phyloP scores from a whole-genome alignment of 2,888 invertebrate genomes.

The Drosophila tripunctata region DNA sequence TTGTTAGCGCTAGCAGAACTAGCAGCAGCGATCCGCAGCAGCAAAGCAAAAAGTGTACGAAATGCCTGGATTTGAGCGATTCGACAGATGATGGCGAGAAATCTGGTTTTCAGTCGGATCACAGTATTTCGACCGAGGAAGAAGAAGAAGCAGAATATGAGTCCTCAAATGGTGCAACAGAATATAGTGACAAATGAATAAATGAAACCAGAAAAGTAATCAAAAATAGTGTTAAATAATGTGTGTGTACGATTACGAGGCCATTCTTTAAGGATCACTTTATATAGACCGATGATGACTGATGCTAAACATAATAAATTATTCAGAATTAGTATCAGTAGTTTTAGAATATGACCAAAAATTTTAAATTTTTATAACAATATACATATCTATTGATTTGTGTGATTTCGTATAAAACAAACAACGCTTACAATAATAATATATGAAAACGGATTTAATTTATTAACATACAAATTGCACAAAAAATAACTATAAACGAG shows the following conservation, averaged over 20 bases:
- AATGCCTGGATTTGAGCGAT: conserved; percentile 77
- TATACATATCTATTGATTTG: conserved; percentile 31
- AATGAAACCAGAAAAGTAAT: too few species aligned
- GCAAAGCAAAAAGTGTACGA: conserved; percentile 81
- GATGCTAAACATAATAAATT: conserved; percentile 39
- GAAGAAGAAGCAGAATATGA: conserved; percentile 48
- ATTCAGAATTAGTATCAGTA: conserved; percentile 32
- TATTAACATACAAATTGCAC: conserved; percentile 29
- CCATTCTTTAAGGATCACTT: conserved; percentile 36
- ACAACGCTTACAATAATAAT: conserved; percentile 42
- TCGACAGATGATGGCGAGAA: conserved; percentile 64
- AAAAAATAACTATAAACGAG: conserved; percentile 1
- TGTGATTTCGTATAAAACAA: conserved; percentile 42
- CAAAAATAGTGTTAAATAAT: conserved; percentile 9
- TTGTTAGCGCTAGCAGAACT: conserved; percentile 79
- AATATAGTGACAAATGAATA: conserved; percentile 74
- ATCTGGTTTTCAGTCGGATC: conserved; percentile 76
- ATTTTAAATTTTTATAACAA: conserved; percentile 47
- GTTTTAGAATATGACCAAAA: conserved; percentile 50
- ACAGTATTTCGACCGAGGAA: conserved; percentile 78
- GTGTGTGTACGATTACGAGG: conserved; percentile 20
- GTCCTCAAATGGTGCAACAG: conserved; percentile 81
- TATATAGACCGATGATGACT: conserved; percentile 23
- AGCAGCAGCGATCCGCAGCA: conserved; percentile 79
- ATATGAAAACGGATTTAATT: conserved; percentile 34